Evolutionary conservation across 2,113 vertebrate genomes (phyloP).

Genomic region (Apteryx mantelli): DNA sequence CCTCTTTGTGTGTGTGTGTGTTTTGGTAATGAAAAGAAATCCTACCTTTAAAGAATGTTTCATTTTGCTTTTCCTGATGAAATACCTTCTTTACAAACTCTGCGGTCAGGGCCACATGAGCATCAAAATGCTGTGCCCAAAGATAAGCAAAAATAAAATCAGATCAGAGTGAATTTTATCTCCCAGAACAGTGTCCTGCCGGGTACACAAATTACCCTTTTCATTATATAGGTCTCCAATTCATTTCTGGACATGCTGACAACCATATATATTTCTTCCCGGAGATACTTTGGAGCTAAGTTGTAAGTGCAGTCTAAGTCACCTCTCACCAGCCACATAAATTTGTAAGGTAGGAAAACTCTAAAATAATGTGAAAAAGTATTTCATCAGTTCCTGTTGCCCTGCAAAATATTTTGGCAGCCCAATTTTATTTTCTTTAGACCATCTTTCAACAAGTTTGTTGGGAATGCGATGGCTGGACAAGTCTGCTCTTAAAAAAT

Average conservation of each 20-base stretch:
- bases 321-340: not conserved
- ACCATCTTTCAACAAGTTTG: not conserved
- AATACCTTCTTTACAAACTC: not conserved
- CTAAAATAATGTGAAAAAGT: not conserved
- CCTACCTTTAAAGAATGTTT: not conserved
- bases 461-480: not conserved
- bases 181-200: not conserved
- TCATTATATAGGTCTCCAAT: not conserved
- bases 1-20: not conserved
- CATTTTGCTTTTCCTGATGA: not conserved
- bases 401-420: slow-evolving; percentile 31
- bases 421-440: not conserved
- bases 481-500: not conserved
- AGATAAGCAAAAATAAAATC: not conserved
- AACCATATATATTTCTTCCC: not conserved
- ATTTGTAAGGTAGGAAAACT: not conserved
- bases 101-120: not conserved
- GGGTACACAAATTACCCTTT: not conserved
- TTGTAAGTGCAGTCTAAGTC: not conserved
- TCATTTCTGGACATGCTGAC: not conserved
- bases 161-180: not conserved
- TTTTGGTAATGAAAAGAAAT: slow-evolving; percentile 10
- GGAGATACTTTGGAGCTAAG: not conserved
- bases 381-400: not conserved
- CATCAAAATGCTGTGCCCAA: not conserved